Conservation (phyloP, 2,797 vertebrate species). For the Trematomus bernacchii region DNA sequence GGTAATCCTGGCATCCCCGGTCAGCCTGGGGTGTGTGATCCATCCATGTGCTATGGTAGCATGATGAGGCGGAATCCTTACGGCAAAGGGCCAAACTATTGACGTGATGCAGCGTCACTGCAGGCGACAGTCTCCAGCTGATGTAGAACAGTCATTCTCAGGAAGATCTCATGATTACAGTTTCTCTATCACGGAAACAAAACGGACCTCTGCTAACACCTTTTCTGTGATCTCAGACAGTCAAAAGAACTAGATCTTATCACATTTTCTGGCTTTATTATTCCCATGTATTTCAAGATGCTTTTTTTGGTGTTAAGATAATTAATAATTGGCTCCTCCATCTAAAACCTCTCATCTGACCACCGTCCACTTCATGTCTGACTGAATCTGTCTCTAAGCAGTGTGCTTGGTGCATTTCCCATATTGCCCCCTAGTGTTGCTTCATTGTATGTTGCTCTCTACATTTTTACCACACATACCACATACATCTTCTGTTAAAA, state of each 20-base stretch:
- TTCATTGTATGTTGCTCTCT: constrained; percentile 51
- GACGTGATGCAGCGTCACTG: constrained; percentile 68
- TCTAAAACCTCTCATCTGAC: constrained; percentile 44
- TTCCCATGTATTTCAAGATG: constrained; percentile 35
- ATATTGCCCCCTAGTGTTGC: constrained; percentile 67
- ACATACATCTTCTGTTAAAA: constrained; percentile 27
- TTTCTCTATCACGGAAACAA: constrained; percentile 81
- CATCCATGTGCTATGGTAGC: constrained; percentile 92
- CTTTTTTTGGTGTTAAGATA: constrained; percentile 37
- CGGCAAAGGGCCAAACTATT: constrained; percentile 98
- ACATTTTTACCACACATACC: constrained; percentile 32
- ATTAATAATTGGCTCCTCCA: constrained; percentile 31
- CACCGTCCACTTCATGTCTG: constrained; percentile 25
- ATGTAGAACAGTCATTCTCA: constrained; percentile 87
- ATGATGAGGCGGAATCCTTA: constrained; percentile 93
- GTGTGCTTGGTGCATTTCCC: constrained; percentile 53
- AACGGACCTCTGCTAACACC: constrained; percentile 86
- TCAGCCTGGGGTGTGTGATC: constrained; percentile 93
- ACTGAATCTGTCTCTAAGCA: constrained; percentile 21
- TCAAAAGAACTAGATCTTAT: constrained; percentile 44
- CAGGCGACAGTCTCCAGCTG: constrained; percentile 70
- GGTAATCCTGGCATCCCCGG: constrained; percentile 91
- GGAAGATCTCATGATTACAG: constrained; percentile 90
- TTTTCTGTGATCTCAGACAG: constrained; percentile 53
- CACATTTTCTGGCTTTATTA: constrained; percentile 41